A percentile compares a stretch with the other conserved stretches of the same genome.
Evolutionary conservation across 2,888 invertebrate genomes (phyloP).

Genomic region (Phalangium opilio): DNA sequence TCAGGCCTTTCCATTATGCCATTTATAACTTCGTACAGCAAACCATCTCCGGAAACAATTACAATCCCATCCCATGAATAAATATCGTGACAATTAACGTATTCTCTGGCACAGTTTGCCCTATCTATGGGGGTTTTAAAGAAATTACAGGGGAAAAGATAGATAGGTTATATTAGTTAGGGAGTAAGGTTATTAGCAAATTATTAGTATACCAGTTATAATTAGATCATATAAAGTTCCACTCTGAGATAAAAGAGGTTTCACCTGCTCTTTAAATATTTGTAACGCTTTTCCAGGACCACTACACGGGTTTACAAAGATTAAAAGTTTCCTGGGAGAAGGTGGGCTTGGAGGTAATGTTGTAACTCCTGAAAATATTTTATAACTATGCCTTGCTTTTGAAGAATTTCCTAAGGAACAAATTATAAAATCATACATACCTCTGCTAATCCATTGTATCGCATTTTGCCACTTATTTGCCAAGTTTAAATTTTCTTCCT

Average conservation of each 20-base stretch:
- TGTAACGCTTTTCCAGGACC: conserved; percentile 79
- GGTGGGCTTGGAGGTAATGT: conserved; percentile 2
- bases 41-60: conserved; percentile 42
- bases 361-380: background rate
- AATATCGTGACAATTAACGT: conserved; percentile 25
- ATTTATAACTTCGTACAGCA: conserved; percentile 45
- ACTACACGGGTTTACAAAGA: conserved; percentile 83
- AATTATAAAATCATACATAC: background rate
- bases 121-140: conserved; percentile 24
- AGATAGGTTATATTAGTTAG: too few relatives aligned
- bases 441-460: conserved; percentile 4
- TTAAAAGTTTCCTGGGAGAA: conserved; percentile 37
- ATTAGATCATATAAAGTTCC: conserved; percentile 72
- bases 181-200: too few relatives aligned
- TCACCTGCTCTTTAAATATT: conserved; percentile 57
- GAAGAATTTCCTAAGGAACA: background rate
- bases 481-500: conserved; percentile 10
- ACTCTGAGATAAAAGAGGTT: conserved; percentile 71
- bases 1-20: conserved; percentile 76
- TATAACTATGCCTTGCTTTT: background rate
- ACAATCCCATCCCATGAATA: conserved; percentile 61
- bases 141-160: too few relatives aligned
- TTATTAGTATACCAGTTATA: conserved; percentile 50
- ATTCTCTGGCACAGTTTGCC: conserved; percentile 64
- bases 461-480: conserved; percentile 12